These are phyloP conservation scores for Melikaiella ostensackeni DNA, from an alignment of 2,888 invertebrate genomes.

Conservation along the genomic window DNA sequence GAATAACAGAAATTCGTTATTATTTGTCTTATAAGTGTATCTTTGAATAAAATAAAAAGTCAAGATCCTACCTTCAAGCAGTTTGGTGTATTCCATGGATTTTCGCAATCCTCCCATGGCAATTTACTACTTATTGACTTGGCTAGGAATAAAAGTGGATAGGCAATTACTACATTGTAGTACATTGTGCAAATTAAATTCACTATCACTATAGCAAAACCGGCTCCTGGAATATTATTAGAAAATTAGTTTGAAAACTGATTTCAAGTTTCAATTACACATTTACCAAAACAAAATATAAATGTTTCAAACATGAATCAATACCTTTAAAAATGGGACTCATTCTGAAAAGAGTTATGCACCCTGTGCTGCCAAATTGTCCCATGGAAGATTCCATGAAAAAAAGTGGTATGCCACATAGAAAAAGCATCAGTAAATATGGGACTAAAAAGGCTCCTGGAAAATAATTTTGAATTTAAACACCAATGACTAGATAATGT, in stretches of 20 bases:
- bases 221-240: conserved; percentile 84
- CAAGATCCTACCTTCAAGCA: conserved; percentile 81
- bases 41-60: neutral
- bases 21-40: no score
- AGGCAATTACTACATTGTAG: conserved; percentile 91
- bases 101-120: conserved; percentile 88
- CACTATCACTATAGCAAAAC: conserved; percentile 89
- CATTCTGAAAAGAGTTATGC: conserved; percentile 88
- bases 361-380: conserved; percentile 90
- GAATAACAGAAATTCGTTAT: no score
- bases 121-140: conserved; percentile 83
- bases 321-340: conserved; percentile 92
- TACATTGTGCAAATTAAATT: conserved; percentile 90
- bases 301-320: neutral
- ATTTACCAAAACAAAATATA: neutral
- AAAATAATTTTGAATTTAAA: conserved; percentile 53
- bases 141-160: conserved; percentile 89
- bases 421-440: conserved; percentile 87
- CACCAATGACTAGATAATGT: neutral
- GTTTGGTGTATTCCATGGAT: conserved; percentile 89
- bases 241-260: conserved; percentile 19
- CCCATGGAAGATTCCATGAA: conserved; percentile 92
- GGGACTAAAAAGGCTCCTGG: conserved; percentile 93
- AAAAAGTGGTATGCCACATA: conserved; percentile 92
- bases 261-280: neutral